Conservation (phyloP, 2,113 vertebrate species). For the Gulo gulo region DNA sequence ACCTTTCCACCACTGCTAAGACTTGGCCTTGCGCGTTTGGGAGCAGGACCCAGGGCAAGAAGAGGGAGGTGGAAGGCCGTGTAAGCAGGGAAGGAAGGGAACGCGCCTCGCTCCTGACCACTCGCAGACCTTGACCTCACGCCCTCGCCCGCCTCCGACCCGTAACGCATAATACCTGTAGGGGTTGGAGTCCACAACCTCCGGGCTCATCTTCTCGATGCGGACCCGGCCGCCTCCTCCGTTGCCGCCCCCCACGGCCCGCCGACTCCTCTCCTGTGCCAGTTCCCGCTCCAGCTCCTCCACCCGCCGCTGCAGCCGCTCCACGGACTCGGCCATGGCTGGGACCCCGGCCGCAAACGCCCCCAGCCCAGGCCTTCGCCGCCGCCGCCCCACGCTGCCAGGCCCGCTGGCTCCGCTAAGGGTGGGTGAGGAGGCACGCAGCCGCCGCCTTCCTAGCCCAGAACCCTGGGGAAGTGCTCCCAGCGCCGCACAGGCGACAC, state of each 20-base stretch:
- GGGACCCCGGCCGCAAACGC: slow-evolving; percentile 60
- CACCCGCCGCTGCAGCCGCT: slow-evolving; percentile 87
- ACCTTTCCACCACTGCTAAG: neutral
- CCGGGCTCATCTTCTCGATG: slow-evolving; percentile 92
- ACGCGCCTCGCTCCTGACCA: neutral
- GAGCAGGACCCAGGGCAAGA: neutral
- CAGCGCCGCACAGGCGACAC: neutral
- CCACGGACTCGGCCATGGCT: slow-evolving; percentile 73
- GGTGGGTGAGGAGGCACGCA: fast-evolving
- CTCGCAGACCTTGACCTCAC: neutral
- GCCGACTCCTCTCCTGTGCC: slow-evolving; percentile 80
- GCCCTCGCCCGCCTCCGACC: neutral
- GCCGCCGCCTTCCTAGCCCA: neutral
- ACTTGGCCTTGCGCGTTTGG: neutral
- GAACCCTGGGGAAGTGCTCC: fast-evolving
- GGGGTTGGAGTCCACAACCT: slow-evolving; percentile 96
- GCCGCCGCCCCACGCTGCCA: slow-evolving; percentile 64
- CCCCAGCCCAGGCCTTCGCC: slow-evolving; percentile 27
- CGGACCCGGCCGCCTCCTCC: slow-evolving; percentile 79
- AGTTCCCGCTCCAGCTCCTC: slow-evolving; percentile 90
- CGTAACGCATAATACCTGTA: slow-evolving; percentile 88
- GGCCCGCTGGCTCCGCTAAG: neutral
- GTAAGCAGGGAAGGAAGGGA: fast-evolving
- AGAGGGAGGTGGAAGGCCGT: too few relatives aligned
- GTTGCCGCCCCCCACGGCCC: slow-evolving; percentile 72